Conservation (phyloP, 2,797 vertebrate genomes). For the Fistularia commersonii region DNA sequence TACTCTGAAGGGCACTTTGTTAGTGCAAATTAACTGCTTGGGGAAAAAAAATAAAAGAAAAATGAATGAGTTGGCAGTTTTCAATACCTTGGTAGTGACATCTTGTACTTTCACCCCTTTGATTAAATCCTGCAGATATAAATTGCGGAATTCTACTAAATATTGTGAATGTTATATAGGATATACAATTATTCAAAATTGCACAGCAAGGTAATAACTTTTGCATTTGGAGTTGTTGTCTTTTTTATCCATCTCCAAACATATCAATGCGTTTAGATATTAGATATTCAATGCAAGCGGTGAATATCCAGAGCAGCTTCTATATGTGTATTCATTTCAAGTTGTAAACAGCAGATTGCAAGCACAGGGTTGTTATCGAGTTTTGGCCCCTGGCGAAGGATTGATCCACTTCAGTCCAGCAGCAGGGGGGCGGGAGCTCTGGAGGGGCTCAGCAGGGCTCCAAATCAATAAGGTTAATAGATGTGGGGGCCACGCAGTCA, state of each 20-base stretch:
- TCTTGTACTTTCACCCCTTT: no score
- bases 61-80: no score
- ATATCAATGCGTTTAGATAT: no score
- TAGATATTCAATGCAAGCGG: slow-evolving; percentile 30
- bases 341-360: slow-evolving; percentile 82
- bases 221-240: no score
- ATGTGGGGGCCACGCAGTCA: slow-evolving; percentile 91
- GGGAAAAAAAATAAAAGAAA: slow-evolving; percentile 47
- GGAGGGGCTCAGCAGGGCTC: slow-evolving; percentile 85
- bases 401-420: slow-evolving; percentile 92
- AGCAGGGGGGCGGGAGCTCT: slow-evolving; percentile 86
- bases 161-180: no score
- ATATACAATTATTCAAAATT: no score
- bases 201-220: no score
- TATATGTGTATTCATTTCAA: slow-evolving; percentile 81
- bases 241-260: neutral
- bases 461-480: slow-evolving; percentile 98
- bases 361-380: slow-evolving; percentile 84
- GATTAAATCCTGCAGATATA: no score
- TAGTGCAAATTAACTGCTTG: slow-evolving; percentile 63
- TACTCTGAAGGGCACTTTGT: slow-evolving; percentile 69
- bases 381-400: slow-evolving; percentile 86
- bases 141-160: no score
- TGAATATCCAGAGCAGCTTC: slow-evolving; percentile 51
- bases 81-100: no score